These are phyloP conservation scores for Microtus richardsoni DNA, from an alignment of 2,113 vertebrate genomes.

Conservation along the genomic window DNA sequence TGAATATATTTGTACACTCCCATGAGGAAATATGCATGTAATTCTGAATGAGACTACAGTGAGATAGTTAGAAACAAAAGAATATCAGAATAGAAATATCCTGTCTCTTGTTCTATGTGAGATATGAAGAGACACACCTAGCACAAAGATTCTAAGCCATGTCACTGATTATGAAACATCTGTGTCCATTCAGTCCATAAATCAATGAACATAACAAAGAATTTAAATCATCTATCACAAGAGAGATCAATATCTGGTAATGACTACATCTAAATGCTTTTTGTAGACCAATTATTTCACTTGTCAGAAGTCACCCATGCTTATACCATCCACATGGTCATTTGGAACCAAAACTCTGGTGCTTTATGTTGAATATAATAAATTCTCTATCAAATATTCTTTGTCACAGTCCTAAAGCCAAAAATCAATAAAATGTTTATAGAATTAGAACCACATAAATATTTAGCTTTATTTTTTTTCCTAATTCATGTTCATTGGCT, in stretches of 20 bases:
- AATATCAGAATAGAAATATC: neutral
- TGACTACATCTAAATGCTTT: neutral
- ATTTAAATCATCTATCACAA: neutral
- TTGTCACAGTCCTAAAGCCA: too few species aligned
- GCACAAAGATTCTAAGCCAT: neutral
- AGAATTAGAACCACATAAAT: too few species aligned
- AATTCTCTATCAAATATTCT: too few species aligned
- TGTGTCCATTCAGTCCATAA: neutral
- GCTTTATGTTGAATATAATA: too few species aligned
- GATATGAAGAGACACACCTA: neutral
- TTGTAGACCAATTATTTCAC: accelerated
- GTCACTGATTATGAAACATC: neutral
- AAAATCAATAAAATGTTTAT: too few species aligned
- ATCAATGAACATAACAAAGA: neutral
- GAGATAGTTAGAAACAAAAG: neutral
- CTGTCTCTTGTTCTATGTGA: too few species aligned
- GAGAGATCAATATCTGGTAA: accelerated
- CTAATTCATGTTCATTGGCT: too few species aligned
- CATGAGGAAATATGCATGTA: too few species aligned
- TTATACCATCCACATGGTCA: neutral
- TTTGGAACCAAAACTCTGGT: too few species aligned
- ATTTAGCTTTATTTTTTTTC: too few species aligned
- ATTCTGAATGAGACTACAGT: too few species aligned
- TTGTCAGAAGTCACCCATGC: too few species aligned
- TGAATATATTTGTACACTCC: neutral